Conservation (phyloP, 1,140 invertebrate genomes). For the Panonychus citri region DNA sequence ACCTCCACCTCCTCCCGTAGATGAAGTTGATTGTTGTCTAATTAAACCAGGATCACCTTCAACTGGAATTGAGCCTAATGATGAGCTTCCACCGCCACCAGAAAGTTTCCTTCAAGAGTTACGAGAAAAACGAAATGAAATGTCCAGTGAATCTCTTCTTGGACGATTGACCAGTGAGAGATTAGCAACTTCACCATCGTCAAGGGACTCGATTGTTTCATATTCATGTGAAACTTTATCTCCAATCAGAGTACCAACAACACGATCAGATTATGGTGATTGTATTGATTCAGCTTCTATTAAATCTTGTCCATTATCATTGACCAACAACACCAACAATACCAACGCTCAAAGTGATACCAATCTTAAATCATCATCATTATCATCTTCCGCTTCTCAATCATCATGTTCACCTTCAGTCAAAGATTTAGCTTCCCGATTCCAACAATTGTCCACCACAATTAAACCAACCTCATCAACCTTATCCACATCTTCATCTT, state of each 20-base stretch:
- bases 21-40: background rate
- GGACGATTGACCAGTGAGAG: background rate
- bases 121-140: background rate
- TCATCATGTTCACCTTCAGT: constrained; percentile 25
- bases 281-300: background rate
- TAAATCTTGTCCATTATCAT: no score
- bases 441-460: constrained; percentile 35
- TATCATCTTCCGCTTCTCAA: background rate
- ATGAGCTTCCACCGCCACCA: background rate
- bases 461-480: background rate
- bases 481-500: background rate
- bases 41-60: background rate
- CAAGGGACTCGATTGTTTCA: background rate
- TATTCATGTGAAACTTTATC: no score
- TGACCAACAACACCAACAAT: background rate
- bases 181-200: background rate
- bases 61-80: background rate
- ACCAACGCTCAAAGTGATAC: background rate
- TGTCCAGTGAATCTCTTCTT: background rate
- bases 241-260: no score
- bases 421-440: constrained; percentile 53
- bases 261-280: background rate
- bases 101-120: background rate
- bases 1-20: background rate
- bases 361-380: background rate